Evolutionary conservation across 2,113 vertebrate genomes (phyloP), one percentile per base, ranked within the genome.

Genomic region (Pica pica): DNA sequence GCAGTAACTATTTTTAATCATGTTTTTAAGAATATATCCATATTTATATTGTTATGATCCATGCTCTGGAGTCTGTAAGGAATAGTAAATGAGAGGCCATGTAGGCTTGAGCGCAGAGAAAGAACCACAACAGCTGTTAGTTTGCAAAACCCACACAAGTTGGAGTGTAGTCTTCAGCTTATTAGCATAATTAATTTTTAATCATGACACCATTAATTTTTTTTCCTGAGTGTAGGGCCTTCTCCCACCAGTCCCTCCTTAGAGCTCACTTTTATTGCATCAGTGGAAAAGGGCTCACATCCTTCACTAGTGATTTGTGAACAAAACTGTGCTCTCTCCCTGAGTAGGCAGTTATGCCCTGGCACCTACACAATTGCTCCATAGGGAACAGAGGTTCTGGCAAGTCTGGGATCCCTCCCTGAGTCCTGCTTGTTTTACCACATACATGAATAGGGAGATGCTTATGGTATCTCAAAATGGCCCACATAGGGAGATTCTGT

Each of bases 141-240:
- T 70, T 89, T 83, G 70, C 80, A 94, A 76, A 82, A 90, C 3
- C 69, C 56, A 70, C 79, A 76, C 64, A 87, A 89, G 42, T 94
- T 73, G 53, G 69, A 93, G 57, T 55, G 19, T 61, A 95, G 76
- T 92, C 46, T 83, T 94, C 49, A 75, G 60, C 64, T 95, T 84
- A 93, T 97, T 92, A 87, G 47, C 83, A 87, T 95, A 94, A 95
- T 89, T 94, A 96, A 94, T 93, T 95, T 97, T 96, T 93, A 93
- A 93, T 96, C 95, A 96, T 55, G 73, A 92, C 94, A 93, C 57
- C 26, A 56, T 84, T 79, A 30, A 19, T 92, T 83, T 75, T 88
- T 85, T 55, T 47, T 8, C 10, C 22, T 89, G 86, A 92, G 11
- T 37, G 30, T 56, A 69, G 35, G 57, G 11, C 31, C 28, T 78